Evolutionary conservation across 1,140 invertebrate species (phyloP), one percentile per base, ranked within the genome.

Genomic region (Cardiocondyla obscurior): DNA sequence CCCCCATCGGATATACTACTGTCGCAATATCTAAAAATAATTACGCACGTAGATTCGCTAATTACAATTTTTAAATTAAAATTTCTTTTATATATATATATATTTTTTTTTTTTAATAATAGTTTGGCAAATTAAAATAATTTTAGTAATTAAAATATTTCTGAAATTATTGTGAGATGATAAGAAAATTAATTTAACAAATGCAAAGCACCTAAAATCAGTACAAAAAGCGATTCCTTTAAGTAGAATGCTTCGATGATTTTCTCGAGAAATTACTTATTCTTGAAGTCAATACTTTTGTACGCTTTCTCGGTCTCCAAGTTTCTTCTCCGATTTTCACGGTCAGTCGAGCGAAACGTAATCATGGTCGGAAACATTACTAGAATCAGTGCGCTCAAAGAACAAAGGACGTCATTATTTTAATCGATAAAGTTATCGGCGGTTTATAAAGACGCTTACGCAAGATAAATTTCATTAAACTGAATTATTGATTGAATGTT

Each of bases 311-410:
- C 55, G 81, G 33, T 77, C 73, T 67, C n/a, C 28, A 22, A 25
- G 60, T 70, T 85, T 85, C 73, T 83, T 79, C 73, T 76, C 44
- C 72, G 72, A 79, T 79, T 83, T 81, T 67, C 62, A 46, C 22
- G 58, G 51, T n/a, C 85, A 86, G 72, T 86, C 81, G 74, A 86
- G 85, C 85, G 81, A 81, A 73, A 83, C 85, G 84, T 82, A 55
- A 77, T 86, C 70, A 70, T 49, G 85, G 62, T 83, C 72, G 81
- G 62, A 76, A 82, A 81, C 85, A 67, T 86, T 73, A 77, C 62
- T 79, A 64, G 64, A 67, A 79, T 83, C 81, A 73, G 46, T 14
- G 69, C n/a, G 12, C 39, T 81, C 12, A 30, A 30, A 3, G 36
- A 62, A 46, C 33, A 87, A 67, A 86, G 86, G 12, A 62, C 44